These are phyloP conservation scores for Caenorhabditis virilis DNA, from an alignment of 2,888 invertebrate species.

Conservation along the genomic window DNA sequence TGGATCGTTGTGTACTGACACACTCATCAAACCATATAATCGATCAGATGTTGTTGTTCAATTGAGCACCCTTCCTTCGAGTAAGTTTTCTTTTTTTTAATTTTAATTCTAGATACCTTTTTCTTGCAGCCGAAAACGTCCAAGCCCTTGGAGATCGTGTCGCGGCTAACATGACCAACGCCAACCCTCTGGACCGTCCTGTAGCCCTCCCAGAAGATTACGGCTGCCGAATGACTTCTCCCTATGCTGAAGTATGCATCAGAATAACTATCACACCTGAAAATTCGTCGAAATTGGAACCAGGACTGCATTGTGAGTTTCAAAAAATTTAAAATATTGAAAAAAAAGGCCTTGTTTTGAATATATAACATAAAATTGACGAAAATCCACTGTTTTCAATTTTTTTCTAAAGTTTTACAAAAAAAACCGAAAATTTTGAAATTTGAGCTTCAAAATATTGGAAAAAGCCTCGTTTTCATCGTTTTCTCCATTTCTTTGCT, in stretches of 20 bases:
- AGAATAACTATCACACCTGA: constrained; percentile 91
- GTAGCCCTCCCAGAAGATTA: constrained; percentile 67
- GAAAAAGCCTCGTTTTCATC: too few species aligned
- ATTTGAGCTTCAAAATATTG: too few species aligned
- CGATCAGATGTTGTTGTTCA: constrained; percentile 53
- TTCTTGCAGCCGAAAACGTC: constrained; percentile 88
- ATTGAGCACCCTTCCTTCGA: constrained; percentile 46
- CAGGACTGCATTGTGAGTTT: constrained; percentile 78
- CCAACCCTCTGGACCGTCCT: constrained; percentile 44
- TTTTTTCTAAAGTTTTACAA: too few species aligned
- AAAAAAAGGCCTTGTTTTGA: too few species aligned
- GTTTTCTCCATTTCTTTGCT: too few species aligned
- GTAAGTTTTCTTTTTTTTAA: constrained; percentile 18
- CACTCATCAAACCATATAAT: constrained; percentile 11
- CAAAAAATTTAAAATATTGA: background rate
- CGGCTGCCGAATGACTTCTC: constrained; percentile 86
- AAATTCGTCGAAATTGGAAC: constrained; percentile 88
- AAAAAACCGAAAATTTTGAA: too few species aligned
- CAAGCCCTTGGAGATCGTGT: constrained; percentile 88
- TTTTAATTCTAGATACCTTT: constrained; percentile 1
- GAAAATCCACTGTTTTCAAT: too few species aligned
- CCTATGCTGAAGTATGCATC: constrained; percentile 84
- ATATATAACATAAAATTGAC: too few species aligned
- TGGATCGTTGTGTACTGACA: constrained; percentile 20
- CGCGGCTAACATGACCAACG: constrained; percentile 81